phyloP scores from a whole-genome alignment of 2,113 vertebrate species.

The Odobenus rosmarus region DNA sequence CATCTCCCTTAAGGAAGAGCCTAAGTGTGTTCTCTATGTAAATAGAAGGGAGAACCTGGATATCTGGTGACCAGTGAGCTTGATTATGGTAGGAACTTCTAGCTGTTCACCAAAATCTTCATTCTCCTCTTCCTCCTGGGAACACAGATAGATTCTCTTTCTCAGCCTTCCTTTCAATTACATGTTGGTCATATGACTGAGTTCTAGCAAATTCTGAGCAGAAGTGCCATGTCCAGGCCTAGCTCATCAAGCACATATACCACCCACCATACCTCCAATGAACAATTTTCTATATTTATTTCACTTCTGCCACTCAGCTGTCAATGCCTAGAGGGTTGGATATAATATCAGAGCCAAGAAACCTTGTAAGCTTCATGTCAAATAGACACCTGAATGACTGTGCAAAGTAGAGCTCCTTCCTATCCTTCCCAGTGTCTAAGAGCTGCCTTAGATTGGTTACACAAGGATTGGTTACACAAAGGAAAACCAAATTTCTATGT shows the following conservation, averaged over 20 bases:
- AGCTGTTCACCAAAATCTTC: neutral
- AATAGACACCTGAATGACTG: neutral
- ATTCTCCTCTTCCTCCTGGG: neutral
- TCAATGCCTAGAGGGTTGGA: neutral
- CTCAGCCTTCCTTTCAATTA: neutral
- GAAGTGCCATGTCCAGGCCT: neutral
- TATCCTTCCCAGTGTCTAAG: neutral
- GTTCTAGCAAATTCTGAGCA: neutral
- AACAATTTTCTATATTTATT: neutral
- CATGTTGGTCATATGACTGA: neutral
- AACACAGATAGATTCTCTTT: neutral
- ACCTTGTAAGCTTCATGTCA: neutral
- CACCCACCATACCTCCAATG: neutral
- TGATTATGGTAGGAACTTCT: neutral
- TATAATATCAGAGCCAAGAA: neutral
- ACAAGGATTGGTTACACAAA: neutral
- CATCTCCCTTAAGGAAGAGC: neutral
- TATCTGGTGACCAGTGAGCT: neutral
- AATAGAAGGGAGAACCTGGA: neutral
- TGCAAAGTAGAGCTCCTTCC: neutral
- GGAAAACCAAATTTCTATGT: neutral
- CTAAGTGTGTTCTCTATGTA: neutral
- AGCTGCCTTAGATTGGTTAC: neutral
- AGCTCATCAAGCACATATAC: neutral
- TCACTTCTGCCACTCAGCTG: neutral